Evolutionary conservation across 2,113 vertebrate species (phyloP), one percentile per base, ranked within the genome.

Genomic region (Heptranchias perlo): DNA sequence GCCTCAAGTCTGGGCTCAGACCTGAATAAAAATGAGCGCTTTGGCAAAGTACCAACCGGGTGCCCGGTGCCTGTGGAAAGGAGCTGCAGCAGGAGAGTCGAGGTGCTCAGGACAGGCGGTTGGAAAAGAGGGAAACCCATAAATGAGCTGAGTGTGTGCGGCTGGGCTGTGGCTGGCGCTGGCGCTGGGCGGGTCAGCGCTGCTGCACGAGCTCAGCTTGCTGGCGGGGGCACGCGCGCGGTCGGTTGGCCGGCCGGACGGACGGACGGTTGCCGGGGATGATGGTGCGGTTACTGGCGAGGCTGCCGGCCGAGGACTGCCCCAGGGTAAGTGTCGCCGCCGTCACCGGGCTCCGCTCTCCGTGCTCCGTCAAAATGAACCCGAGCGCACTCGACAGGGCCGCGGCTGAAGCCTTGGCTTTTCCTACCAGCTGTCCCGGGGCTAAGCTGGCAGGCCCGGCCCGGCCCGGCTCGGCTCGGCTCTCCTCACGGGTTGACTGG

Each of bases 231-330:
- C n/a, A n/a, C n/a, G n/a, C n/a, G n/a, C n/a, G n/a, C n/a, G n/a
- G n/a, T n/a, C n/a, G n/a, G 73, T 35, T 7, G 2, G 73, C 6
- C 18, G 10, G 73, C 6, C 1, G 35, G 31, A 35, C 25, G 23
- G 52, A 58, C 23, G 16, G 44, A 13, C 4, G 35, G 78, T 31
- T 6, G 11, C 6, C 49, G 25, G 86, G 8, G 82, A 97, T 94
- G 25, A 98, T 97, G 97, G 96, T 96, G 82, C 96, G 47, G n/a
- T 96, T 96, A n/a, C 96, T 98, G 11, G 96, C 96, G 47, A 97
- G 96, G 96, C 13, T 98, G 4, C 73, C 97, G 2, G 35, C 94
- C 0, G 65, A 96, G 23, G 97, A 97, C 16, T 97, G 97, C 84
- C 96, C 96, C 1, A 97, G 96, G 96, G 98, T 98, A 96, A 97